Conservation (phyloP, 2,113 vertebrate species). For the Procavia capensis region DNA sequence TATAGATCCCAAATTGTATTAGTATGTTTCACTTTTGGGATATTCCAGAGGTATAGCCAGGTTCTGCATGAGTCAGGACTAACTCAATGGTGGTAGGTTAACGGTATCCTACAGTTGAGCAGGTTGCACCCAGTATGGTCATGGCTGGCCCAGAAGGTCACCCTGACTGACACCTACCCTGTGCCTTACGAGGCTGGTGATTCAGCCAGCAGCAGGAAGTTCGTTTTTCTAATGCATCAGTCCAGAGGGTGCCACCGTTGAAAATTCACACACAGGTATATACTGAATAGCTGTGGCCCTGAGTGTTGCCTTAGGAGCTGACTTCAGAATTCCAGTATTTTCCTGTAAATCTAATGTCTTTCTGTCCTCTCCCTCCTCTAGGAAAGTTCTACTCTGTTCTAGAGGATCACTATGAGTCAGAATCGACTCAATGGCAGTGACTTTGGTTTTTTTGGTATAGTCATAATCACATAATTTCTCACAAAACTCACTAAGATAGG, state of each 20-base stretch:
- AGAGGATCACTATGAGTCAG: too few species aligned
- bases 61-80: too few species aligned
- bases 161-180: not conserved
- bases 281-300: not conserved
- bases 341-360: not conserved
- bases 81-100: too few species aligned
- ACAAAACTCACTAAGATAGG: not conserved
- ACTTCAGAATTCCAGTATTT: not conserved
- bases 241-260: not conserved
- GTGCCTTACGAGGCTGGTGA: not conserved
- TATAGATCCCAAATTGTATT: conserved; percentile 56
- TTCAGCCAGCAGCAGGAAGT: not conserved
- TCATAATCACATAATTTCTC: not conserved
- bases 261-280: not conserved
- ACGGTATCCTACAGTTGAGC: not conserved
- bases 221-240: not conserved
- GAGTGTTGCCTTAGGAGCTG: not conserved
- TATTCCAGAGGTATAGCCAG: conserved; percentile 63
- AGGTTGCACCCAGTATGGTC: not conserved
- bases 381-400: too few species aligned
- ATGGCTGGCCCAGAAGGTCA: too few species aligned
- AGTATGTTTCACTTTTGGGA: conserved; percentile 59
- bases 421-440: too few species aligned
- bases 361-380: too few species aligned
- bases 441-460: too few species aligned